Evolutionary conservation across 2,888 invertebrate species (phyloP), one percentile per base, ranked within the genome.

Genomic region (Dicycla oo): DNA sequence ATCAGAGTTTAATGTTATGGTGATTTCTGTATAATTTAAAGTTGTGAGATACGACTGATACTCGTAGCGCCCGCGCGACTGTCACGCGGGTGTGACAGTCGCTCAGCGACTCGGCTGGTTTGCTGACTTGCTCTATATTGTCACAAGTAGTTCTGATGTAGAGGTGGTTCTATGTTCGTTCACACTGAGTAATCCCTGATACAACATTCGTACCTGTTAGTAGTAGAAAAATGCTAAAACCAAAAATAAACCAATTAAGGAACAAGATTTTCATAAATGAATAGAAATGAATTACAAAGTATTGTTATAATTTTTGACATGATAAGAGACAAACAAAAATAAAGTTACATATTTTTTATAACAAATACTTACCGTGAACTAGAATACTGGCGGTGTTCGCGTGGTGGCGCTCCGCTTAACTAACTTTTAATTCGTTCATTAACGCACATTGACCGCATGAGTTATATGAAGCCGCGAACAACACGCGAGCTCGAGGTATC

Each of bases 401-500:
- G 61, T 47, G 34, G 38, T 26, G 8, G 47, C 23, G 65, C 18
- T n/a, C 20, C 47, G 69, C 65, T 82, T 84, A 78, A 74, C 75
- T 79, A 80, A 64, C 57, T 81, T 82, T 80, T 69, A 81, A 81
- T 74, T 74, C 61, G 60, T 73, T 82, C 67, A 76, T 80, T 70
- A 78, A 68, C 77, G 73, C 53, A 45, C 57, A 40, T 45, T 58
- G 54, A 45, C 43, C 45, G 56, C 62, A 15, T 34, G 20, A 18
- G 38, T 43, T 62, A 49, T 40, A 61, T n/a, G 3, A 30, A 10
- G 23, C 53, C 34, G 45, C n/a, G 53, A 40, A 23, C 38, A 8
- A 49, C 40, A 49, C 65, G 63, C 43, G 38, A 57, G 18, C 45
- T 54, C 56, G 18, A 45, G 18, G n/a, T 20, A 10, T 23, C 7